Evolutionary conservation across 2,113 vertebrate genomes (phyloP), one percentile per base, ranked within the genome.

Genomic region (Hippocampus abdominalis): DNA sequence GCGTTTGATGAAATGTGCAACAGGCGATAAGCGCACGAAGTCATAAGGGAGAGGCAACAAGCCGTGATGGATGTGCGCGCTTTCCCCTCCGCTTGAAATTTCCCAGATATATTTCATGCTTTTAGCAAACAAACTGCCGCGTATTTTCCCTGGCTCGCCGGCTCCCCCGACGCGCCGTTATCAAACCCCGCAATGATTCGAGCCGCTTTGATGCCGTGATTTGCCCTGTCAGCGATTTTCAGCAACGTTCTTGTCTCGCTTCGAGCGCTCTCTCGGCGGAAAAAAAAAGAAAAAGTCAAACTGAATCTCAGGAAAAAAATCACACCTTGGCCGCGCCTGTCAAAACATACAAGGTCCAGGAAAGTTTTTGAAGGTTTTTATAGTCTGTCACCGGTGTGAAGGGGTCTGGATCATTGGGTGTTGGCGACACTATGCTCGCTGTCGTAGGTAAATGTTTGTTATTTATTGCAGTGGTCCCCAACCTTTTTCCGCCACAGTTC

Each of bases 91-190:
- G 48, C 57, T 32, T 32, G 27, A 60, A 60, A 29, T 32, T 60
- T 60, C 57, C 57, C 57, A 60, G 27, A 32, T 60, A 60, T 60
- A 60, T 18, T 60, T 32, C 57, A 60, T 60, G 57, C 27, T 60
- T 60, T 60, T 32, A 32, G 13, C 57, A 60, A 60, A 32, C 57
- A 60, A 60, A 60, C 57, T 60, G 57, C 27, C 20, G 2, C n/a
- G 51, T 54, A 23, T 54, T 54, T 54, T 54, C 21, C n/a, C 51
- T 23, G 51, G 48, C 48, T 51, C 48, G 48, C 48, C 18, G 20
- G 48, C 48, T 18, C 48, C 42, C 48, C 20, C 48, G 46, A 51
- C 20, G 20, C 20, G 15, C 57, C 29, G 27, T 32, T 60, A 60
- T 60, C 25, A 32, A 32, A 32, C 25, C 23, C 54, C 7, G 54